Evolutionary conservation across 30 jellyfish, hydroid and myxozoan species (phyloP).

Genomic region (Cassiopea andromeda): DNA sequence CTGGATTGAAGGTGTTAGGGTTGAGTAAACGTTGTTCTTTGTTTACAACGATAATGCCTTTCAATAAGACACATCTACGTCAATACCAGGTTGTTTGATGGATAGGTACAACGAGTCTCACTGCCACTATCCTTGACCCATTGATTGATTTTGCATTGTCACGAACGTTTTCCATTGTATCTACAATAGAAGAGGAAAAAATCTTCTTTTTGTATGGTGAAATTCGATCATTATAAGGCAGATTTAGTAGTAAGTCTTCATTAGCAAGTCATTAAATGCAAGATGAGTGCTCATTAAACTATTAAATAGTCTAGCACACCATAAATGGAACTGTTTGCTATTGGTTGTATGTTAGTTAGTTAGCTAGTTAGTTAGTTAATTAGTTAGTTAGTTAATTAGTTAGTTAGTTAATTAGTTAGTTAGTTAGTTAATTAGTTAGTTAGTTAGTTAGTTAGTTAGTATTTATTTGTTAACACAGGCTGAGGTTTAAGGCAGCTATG

Average conservation of each 20-base stretch:
- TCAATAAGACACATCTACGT: not conserved
- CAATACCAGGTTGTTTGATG: not conserved
- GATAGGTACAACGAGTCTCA: not conserved
- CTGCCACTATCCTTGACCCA: not conserved
- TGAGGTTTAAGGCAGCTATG: no score
- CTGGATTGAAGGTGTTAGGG: not conserved
- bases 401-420: no score
- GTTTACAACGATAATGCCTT: not conserved
- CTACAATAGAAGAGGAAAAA: not conserved
- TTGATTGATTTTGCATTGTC: not conserved
- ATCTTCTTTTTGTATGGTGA: not conserved
- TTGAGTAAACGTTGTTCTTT: not conserved
- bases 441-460: no score
- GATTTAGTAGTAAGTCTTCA: not conserved
- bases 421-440: no score
- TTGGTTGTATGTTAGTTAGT: not conserved
- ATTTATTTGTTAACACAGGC: no score
- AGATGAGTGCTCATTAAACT: not conserved
- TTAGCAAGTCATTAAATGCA: not conserved
- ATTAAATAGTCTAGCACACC: not conserved
- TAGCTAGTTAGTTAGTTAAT: no score
- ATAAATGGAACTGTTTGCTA: not conserved
- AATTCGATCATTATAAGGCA: not conserved
- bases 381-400: no score
- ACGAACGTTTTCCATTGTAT: not conserved